phyloP scores from a whole-genome alignment of 2,113 vertebrate genomes.

The Rhinopithecus roxellana region DNA sequence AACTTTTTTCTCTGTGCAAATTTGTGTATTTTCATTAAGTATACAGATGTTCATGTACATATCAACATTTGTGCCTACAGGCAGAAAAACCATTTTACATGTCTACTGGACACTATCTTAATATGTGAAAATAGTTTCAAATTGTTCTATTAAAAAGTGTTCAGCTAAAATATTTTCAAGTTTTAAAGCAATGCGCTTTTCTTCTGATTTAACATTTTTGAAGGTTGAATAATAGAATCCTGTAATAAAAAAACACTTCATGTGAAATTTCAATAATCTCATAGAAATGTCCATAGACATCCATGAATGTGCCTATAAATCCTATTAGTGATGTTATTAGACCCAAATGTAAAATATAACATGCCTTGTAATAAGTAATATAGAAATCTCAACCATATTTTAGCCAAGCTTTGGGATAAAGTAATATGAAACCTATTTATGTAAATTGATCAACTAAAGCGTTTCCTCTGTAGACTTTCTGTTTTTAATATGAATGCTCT shows the following conservation, averaged over 20 bases:
- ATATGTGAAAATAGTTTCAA: background rate
- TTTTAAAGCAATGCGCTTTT: background rate
- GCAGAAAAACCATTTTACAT: background rate
- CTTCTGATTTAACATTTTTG: background rate
- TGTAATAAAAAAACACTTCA: background rate
- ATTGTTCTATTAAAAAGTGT: background rate
- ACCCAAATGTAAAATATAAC: background rate
- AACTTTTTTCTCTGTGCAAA: background rate
- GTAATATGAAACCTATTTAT: background rate
- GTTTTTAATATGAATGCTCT: background rate
- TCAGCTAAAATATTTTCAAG: conserved; percentile 6
- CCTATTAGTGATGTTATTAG: background rate
- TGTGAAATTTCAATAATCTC: conserved; percentile 6
- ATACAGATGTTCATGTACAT: background rate
- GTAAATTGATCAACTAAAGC: background rate
- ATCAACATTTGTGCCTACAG: background rate
- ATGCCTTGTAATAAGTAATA: background rate
- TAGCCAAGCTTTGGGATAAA: background rate
- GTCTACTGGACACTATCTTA: background rate
- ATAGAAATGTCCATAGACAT: background rate
- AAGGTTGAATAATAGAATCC: background rate
- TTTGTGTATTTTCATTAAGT: background rate
- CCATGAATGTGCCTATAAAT: background rate
- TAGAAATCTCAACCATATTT: background rate
- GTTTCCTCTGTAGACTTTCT: background rate